Conservation (phyloP, 2,888 invertebrate genomes). For the Megaustenia siamemsis region DNA sequence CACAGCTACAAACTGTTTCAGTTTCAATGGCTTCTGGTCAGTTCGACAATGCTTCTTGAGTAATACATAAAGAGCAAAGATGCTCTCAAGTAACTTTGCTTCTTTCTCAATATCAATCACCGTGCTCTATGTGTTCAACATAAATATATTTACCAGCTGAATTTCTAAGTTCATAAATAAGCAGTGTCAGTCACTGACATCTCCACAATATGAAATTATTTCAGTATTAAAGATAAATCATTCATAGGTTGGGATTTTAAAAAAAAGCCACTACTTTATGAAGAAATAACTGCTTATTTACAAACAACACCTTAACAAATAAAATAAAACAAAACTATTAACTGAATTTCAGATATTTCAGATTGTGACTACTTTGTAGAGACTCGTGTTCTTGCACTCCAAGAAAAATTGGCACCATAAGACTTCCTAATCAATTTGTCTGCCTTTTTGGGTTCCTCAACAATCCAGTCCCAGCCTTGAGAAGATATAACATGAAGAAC, state of each 20-base stretch:
- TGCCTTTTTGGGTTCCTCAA: constrained; percentile 88
- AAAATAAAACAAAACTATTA: background rate
- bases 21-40: too few relatives aligned
- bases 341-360: background rate
- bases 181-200: too few relatives aligned
- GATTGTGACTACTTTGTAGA: constrained; percentile 91
- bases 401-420: constrained; percentile 96
- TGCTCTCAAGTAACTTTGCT: background rate
- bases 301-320: background rate
- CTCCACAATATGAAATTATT: too few relatives aligned
- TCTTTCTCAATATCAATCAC: background rate
- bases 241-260: background rate
- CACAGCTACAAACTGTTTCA: too few relatives aligned
- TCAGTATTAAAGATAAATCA: background rate
- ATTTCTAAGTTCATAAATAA: background rate
- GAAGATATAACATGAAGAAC: constrained; percentile 30
- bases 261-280: background rate
- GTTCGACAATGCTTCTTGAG: background rate
- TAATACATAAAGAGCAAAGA: background rate
- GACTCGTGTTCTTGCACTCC: constrained; percentile 96
- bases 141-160: background rate
- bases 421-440: constrained; percentile 88
- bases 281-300: background rate
- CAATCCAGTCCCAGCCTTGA: constrained; percentile 90
- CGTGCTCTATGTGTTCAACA: background rate